Evolutionary conservation across 2,888 invertebrate species (phyloP).

Genomic region (Campoplex capitator): DNA sequence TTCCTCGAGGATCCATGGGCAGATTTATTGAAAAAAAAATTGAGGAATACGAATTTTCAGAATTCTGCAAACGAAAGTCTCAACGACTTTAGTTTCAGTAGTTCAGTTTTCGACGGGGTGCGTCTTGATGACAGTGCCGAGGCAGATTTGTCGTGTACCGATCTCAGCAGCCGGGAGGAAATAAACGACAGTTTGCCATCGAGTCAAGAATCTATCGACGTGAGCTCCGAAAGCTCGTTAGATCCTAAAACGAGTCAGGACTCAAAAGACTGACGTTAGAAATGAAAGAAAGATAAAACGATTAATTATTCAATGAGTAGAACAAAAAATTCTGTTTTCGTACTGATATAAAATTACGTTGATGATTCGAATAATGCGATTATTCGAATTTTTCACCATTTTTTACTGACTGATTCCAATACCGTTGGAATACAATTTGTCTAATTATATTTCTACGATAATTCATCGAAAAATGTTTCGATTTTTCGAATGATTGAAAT

Average conservation of each 20-base stretch:
- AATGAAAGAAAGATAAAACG: neutral
- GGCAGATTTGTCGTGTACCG: constrained; percentile 31
- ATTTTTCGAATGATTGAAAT: constrained; percentile 20
- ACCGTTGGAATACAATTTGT: too few species aligned
- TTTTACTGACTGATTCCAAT: neutral
- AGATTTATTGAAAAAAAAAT: constrained; percentile 72
- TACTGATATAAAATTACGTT: neutral
- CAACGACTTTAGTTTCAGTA: constrained; percentile 35
- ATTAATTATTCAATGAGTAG: neutral
- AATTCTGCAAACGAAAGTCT: constrained; percentile 28
- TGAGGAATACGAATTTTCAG: constrained; percentile 26
- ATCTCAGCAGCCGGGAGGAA: constrained; percentile 18
- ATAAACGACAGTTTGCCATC: constrained; percentile 17
- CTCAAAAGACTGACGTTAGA: constrained; percentile 45
- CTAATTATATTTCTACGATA: too few species aligned
- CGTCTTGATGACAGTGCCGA: constrained; percentile 44
- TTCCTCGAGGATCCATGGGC: constrained; percentile 80
- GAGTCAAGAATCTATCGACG: constrained; percentile 45
- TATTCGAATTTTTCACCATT: neutral
- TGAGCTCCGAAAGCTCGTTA: constrained; percentile 19
- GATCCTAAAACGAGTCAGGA: constrained; percentile 56
- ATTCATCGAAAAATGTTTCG: neutral
- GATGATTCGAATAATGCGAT: neutral
- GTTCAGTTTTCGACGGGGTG: neutral
- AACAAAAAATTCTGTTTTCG: neutral